phyloP scores from a whole-genome alignment of 2,113 vertebrate species.

The Mustela nigripes region DNA sequence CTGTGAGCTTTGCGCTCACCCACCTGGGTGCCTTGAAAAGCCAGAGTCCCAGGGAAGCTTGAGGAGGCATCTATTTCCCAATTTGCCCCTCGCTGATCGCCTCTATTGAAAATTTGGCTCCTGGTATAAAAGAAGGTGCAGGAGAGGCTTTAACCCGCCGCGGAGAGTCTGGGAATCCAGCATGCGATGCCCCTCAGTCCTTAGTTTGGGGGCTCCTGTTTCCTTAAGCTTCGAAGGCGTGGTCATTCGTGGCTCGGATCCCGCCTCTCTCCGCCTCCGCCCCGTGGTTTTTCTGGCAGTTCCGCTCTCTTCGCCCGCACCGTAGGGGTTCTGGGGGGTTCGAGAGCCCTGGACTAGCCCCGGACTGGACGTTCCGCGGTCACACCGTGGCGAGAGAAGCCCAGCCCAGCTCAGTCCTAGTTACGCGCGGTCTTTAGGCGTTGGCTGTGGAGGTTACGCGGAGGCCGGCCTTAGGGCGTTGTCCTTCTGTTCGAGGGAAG shows the following conservation, averaged over 20 bases:
- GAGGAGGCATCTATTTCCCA: background rate
- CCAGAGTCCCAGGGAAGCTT: background rate
- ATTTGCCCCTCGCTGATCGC: background rate
- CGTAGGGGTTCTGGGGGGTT: background rate
- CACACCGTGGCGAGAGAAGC: background rate
- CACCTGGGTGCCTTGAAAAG: background rate
- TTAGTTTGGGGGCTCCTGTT: background rate
- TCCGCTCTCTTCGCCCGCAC: background rate
- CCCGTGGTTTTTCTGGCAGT: background rate
- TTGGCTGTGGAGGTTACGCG: background rate
- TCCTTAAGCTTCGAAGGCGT: conserved; percentile 51
- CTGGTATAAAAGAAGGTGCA: background rate
- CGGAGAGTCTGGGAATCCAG: background rate
- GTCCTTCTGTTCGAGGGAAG: background rate
- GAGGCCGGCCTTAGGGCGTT: background rate
- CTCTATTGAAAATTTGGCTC: background rate
- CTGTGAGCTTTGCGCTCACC: background rate
- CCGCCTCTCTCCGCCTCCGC: background rate
- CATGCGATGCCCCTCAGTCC: background rate
- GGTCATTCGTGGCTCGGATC: background rate
- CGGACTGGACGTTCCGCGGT: background rate
- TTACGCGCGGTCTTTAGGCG: background rate
- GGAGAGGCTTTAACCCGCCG: background rate
- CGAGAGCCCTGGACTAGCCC: accelerated
- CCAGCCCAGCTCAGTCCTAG: background rate